Base-by-base conservation (phyloP, 1,140 invertebrate species). In the Drosophila kurseongensis region DNA sequence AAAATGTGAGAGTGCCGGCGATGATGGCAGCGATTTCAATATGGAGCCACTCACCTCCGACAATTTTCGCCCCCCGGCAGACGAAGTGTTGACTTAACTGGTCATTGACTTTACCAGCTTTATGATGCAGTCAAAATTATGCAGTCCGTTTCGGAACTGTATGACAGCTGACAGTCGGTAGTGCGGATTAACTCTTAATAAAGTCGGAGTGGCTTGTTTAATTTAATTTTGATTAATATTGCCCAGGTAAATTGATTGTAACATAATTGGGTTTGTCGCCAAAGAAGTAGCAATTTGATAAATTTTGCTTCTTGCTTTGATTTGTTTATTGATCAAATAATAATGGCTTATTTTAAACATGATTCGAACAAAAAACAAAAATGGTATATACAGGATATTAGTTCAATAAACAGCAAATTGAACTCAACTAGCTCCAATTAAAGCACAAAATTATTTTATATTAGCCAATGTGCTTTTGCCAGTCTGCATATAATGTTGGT, bases 81-180 rank as follows among this genome's bases (percentile, higher is more conserved):
- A 40, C 66, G n/a, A 56, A 73, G 66, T 75, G 83, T 84, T 89
- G 83, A 89, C 83, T 88, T 88, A 88, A 88, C 84, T 90, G 84
- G 85, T 89, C 84, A 80, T 89, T 88, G 84, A 88, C 84, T 89
- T 84, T 68, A 40, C 57, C 77, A 88, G 83, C 84, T 89, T 89
- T 88, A 79, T 68, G 75, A 73, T 68, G 83, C 83, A 86, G 79
- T 86, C 85, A 76, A 72, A 86, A 89, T 83, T 76, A 73, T 76
- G 86, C 86, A 83, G 78, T 84, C 75, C 66, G 66, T 71, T 72
- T 72, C 68, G 44, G 9, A 41, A 50, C 9, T 41, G 68, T 71
- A 72, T 58, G 52, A 58, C 67, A 56, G 36, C 38, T 65, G 65
- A 68, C 62, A 65, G 56, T n/a, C 14, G 51, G 52, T 16, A 44